Percentiles rank a stretch among this genome's conserved stretches.
Evolutionary conservation across 2,888 invertebrate genomes (phyloP).

Genomic region (Tenodera sinensis): DNA sequence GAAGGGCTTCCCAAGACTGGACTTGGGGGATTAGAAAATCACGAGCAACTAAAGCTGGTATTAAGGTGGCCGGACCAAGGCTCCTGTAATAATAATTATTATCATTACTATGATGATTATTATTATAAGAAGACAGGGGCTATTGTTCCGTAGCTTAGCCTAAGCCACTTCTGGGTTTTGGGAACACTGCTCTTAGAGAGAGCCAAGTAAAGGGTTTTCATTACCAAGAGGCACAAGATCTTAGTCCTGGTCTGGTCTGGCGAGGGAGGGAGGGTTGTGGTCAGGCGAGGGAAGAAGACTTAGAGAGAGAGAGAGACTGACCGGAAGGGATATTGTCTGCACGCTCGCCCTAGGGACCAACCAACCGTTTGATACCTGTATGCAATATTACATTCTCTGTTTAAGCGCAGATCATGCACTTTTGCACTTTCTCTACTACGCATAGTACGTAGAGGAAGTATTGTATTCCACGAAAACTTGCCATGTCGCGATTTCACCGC

Average conservation of each 20-base stretch:
- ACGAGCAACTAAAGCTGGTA: slow-evolving; percentile 21
- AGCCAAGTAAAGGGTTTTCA: not conserved
- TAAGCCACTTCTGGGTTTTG: slow-evolving; percentile 24
- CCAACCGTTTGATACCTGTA: not conserved
- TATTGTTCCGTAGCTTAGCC: slow-evolving; percentile 28
- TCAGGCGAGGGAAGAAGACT: not conserved
- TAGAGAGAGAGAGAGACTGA: not conserved
- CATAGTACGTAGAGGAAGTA: no score
- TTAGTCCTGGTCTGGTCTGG: no score
- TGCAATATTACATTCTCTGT: no score
- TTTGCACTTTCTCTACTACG: no score
- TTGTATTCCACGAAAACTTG: no score
- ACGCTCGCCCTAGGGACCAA: not conserved
- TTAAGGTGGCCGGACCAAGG: slow-evolving; percentile 12
- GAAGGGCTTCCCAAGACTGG: slow-evolving; percentile 1
- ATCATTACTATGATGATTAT: not conserved
- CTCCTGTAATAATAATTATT: slow-evolving; percentile 8
- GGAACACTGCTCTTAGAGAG: not conserved
- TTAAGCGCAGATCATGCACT: no score
- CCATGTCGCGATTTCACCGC: no score
- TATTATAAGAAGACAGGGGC: not conserved
- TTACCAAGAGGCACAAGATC: not conserved
- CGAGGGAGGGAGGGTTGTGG: not conserved
- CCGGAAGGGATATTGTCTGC: not conserved
- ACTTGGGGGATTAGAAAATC: slow-evolving; percentile 28